A percentile compares a stretch with the other conserved stretches of the same genome.
phyloP scores from a whole-genome alignment of 2,888 invertebrate genomes.

The Serrognathus titanus region DNA sequence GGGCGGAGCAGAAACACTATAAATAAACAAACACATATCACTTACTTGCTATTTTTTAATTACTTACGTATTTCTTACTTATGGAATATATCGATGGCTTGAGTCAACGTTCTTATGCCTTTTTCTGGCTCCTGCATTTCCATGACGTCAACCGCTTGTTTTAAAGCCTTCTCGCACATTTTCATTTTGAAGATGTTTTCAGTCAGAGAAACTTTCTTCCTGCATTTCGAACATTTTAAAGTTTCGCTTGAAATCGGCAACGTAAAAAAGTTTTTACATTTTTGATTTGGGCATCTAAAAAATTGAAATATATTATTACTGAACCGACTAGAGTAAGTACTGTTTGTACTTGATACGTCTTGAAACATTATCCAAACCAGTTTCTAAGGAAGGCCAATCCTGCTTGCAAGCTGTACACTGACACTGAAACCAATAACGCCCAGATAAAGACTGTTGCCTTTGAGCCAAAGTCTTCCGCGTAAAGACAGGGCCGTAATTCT shows the following conservation, averaged over 20 bases:
- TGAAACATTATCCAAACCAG: slow-evolving; percentile 53
- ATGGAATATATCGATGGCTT: slow-evolving; percentile 60
- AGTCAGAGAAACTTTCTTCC: slow-evolving; percentile 50
- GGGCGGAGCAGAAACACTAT: slow-evolving; percentile 59
- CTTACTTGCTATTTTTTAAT: neutral
- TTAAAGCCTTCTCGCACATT: slow-evolving; percentile 52
- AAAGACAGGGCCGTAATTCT: slow-evolving; percentile 83
- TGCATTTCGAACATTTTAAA: slow-evolving; percentile 54
- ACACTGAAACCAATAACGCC: slow-evolving; percentile 78
- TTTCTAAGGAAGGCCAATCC: slow-evolving; percentile 67
- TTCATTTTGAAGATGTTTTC: slow-evolving; percentile 47
- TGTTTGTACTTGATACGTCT: slow-evolving; percentile 46
- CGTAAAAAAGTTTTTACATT: slow-evolving; percentile 51
- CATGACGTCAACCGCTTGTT: slow-evolving; percentile 50
- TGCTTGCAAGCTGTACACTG: slow-evolving; percentile 68
- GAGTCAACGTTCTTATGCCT: slow-evolving; percentile 55
- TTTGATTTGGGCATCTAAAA: slow-evolving; percentile 53
- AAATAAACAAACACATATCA: slow-evolving; percentile 16
- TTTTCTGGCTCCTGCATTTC: slow-evolving; percentile 54
- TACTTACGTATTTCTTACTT: slow-evolving; percentile 35
- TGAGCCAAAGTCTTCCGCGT: slow-evolving; percentile 54
- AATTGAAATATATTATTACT: neutral
- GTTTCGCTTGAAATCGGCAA: slow-evolving; percentile 46
- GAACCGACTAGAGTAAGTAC: neutral
- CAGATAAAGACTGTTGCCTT: slow-evolving; percentile 62